These are phyloP conservation scores for Luscinia megarhynchos DNA, from an alignment of 2,797 vertebrate genomes.

Conservation along the genomic window DNA sequence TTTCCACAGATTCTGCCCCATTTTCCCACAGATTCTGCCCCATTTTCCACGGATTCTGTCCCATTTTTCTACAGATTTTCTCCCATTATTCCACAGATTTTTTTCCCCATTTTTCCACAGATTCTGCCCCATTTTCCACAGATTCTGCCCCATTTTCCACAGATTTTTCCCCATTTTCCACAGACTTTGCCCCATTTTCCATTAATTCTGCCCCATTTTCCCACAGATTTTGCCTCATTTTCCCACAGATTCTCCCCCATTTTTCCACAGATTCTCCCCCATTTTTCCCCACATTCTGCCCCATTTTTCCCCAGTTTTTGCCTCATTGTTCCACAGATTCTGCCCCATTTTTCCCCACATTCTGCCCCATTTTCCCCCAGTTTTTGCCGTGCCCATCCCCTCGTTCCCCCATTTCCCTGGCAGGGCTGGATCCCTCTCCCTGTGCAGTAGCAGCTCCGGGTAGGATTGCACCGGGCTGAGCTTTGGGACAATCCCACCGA, in stretches of 20 bases:
- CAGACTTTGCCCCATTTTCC: too few relatives aligned
- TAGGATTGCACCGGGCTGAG: not conserved
- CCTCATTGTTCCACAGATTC: rapidly evolving
- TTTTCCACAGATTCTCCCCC: too few relatives aligned
- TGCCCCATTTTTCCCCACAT: rapidly evolving
- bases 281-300: too few relatives aligned
- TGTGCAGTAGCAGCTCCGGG: not conserved
- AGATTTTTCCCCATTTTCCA: too few relatives aligned
- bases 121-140: too few relatives aligned
- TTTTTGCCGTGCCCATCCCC: too few relatives aligned
- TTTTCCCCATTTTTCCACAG: rapidly evolving
- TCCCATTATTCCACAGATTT: not conserved
- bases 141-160: too few relatives aligned
- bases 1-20: too few relatives aligned
- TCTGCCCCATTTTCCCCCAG: rapidly evolving
- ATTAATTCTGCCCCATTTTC: too few relatives aligned
- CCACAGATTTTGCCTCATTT: too few relatives aligned
- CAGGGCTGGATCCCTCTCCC: not conserved
- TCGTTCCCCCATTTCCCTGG: too few relatives aligned
- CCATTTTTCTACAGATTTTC: not conserved
- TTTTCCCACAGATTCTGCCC: rapidly evolving
- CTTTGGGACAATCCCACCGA: not conserved
- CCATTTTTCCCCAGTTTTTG: rapidly evolving
- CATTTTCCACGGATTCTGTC: not conserved
- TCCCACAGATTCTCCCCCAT: too few relatives aligned